A percentile compares a stretch with the other conserved stretches of the same genome.
Evolutionary conservation across 2,113 vertebrate genomes (phyloP).

Genomic region (Chloroceryle aenea): DNA sequence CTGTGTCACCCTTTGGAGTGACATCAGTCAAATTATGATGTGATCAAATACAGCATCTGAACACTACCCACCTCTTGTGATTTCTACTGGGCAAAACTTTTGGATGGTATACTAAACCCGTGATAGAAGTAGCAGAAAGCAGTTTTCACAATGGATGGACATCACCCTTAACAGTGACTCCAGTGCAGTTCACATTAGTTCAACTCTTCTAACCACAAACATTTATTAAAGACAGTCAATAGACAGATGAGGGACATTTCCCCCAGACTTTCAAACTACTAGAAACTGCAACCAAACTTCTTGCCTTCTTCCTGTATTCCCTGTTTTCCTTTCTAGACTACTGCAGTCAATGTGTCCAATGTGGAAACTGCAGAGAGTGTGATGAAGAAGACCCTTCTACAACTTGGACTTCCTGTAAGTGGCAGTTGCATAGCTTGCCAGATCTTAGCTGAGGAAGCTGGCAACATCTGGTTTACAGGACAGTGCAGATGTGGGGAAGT

Average conservation of each 20-base stretch:
- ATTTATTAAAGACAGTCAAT: background rate
- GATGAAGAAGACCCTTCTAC: slow-evolving; percentile 62
- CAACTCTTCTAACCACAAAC: background rate
- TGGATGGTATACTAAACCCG: background rate
- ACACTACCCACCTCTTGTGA: background rate
- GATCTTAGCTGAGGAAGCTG: background rate
- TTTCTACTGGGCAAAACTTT: background rate
- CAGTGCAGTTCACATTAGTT: background rate
- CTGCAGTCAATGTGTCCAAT: slow-evolving; percentile 62
- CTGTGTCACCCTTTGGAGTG: background rate
- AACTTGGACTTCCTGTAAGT: slow-evolving; percentile 75
- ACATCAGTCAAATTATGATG: background rate
- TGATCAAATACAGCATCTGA: background rate
- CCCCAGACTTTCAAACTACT: background rate
- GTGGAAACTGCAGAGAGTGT: slow-evolving; percentile 69
- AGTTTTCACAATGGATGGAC: background rate
- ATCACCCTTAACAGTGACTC: background rate
- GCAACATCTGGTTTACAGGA: background rate
- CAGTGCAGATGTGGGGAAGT: background rate
- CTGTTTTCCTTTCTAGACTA: slow-evolving; percentile 56
- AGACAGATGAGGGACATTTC: background rate
- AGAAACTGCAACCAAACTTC: background rate
- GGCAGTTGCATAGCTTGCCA: background rate
- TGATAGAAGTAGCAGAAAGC: background rate
- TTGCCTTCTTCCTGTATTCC: background rate